Percentiles rank a stretch among this genome's conserved stretches.
phyloP scores from a whole-genome alignment of 2,888 invertebrate species.

The Pseudeuparius sepicola region DNA sequence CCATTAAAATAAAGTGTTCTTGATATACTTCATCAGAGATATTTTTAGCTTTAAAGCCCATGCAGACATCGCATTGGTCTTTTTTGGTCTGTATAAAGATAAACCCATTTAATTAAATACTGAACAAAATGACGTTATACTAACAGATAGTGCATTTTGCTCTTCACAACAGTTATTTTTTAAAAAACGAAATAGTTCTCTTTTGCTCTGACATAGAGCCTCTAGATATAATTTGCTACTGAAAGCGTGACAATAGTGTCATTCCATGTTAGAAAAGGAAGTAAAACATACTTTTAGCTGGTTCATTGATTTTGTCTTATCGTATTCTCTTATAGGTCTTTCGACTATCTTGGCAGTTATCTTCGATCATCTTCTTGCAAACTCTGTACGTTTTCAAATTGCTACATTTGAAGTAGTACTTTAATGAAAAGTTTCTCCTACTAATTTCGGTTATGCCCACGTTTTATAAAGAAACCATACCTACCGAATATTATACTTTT shows the following conservation, averaged over 20 bases:
- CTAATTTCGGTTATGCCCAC: conserved; percentile 7
- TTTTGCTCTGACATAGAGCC: conserved; percentile 7
- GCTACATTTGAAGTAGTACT: conserved; percentile 2
- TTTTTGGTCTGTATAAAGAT: conserved; percentile 24
- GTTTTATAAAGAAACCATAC: background rate
- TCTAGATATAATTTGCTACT: conserved; percentile 5
- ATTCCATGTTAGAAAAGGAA: conserved; percentile 8
- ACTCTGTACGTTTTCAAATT: conserved; percentile 8
- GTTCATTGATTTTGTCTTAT: conserved; percentile 8
- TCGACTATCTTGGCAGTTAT: conserved; percentile 7
- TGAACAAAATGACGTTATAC: conserved; percentile 5
- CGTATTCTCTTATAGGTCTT: conserved; percentile 9
- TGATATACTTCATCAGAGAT: conserved; percentile 9
- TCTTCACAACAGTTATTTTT: conserved; percentile 8
- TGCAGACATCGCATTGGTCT: conserved; percentile 22
- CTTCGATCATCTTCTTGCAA: conserved; percentile 7
- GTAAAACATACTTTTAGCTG: conserved; percentile 4
- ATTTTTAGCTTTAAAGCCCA: conserved; percentile 16
- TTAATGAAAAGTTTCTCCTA: conserved; percentile 8
- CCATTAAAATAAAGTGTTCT: conserved; percentile 13
- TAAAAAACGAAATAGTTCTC: conserved; percentile 4
- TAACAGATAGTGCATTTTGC: conserved; percentile 4
- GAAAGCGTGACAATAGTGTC: conserved; percentile 5
- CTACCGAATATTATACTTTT: conserved; percentile 7
- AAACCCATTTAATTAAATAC: conserved; percentile 21